Evolutionary conservation across 2,888 invertebrate species (phyloP).

Genomic region (Acanthosepion pharaonis): DNA sequence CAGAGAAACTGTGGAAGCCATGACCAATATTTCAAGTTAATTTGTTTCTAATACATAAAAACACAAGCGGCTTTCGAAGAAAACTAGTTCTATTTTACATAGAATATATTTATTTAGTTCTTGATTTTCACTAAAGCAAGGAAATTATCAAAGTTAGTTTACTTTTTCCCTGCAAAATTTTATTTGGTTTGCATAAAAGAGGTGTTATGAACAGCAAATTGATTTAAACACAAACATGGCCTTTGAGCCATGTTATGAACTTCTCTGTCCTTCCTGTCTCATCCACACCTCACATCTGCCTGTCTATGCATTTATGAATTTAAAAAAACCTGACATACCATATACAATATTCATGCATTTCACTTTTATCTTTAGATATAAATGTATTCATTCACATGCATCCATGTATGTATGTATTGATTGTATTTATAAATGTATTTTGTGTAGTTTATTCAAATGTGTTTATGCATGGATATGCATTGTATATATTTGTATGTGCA

Average conservation of each 20-base stretch:
- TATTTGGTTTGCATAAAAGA: background rate
- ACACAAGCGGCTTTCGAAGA: background rate
- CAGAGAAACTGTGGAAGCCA: too few species aligned
- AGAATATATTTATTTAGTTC: background rate
- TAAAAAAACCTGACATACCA: background rate
- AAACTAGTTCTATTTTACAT: background rate
- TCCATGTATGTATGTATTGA: background rate
- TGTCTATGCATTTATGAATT: background rate
- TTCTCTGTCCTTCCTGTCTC: background rate
- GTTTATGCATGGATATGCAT: background rate
- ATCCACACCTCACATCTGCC: background rate
- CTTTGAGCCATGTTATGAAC: background rate
- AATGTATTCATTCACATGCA: background rate
- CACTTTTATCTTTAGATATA: background rate
- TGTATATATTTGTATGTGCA: background rate
- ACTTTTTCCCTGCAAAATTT: background rate
- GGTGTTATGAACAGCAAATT: conserved; percentile 13
- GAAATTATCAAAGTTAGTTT: background rate
- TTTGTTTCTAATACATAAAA: too few species aligned
- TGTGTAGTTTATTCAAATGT: background rate
- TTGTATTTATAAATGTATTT: background rate
- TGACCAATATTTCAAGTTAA: too few species aligned
- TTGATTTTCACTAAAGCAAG: background rate
- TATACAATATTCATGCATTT: conserved; percentile 33
- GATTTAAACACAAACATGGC: background rate